phyloP scores from a whole-genome alignment of 92 coral and sea anemone genomes.

The Metridium senile region DNA sequence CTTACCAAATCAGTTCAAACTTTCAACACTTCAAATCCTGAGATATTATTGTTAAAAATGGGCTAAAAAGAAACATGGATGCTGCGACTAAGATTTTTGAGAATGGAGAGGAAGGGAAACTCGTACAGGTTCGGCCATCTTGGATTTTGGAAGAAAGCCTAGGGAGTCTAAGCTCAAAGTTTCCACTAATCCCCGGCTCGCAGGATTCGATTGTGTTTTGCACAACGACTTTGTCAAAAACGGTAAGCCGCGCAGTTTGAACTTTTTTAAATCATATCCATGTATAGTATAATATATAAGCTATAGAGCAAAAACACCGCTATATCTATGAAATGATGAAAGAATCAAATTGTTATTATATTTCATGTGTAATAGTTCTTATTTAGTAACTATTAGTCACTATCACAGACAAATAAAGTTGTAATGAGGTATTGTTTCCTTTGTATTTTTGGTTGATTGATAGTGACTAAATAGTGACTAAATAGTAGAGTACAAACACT shows the following conservation, averaged over 20 bases:
- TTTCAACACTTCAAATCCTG: background rate
- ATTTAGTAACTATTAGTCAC: too few relatives aligned
- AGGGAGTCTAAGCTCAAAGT: conserved; percentile 80
- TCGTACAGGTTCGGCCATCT: conserved; percentile 75
- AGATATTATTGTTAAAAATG: background rate
- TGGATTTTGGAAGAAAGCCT: conserved; percentile 81
- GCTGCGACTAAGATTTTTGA: conserved; percentile 52
- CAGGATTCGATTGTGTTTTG: conserved; percentile 78
- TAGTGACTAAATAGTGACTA: too few relatives aligned
- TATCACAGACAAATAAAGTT: too few relatives aligned
- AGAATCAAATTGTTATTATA: too few relatives aligned
- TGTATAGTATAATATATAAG: too few relatives aligned
- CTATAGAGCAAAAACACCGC: too few relatives aligned
- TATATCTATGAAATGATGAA: too few relatives aligned
- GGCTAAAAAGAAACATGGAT: conserved; percentile 59
- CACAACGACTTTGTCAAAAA: conserved; percentile 79
- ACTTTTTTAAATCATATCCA: background rate
- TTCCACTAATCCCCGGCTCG: conserved; percentile 93
- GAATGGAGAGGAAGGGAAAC: conserved; percentile 35
- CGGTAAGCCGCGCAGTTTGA: conserved; percentile 51
- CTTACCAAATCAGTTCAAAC: conserved; percentile 8
- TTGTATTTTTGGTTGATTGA: too few relatives aligned
- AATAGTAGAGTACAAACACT: too few relatives aligned
- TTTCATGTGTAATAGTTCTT: too few relatives aligned
- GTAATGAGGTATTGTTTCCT: too few relatives aligned